Base-by-base conservation (phyloP, 2,797 vertebrate species). In the Botia almorhae region DNA sequence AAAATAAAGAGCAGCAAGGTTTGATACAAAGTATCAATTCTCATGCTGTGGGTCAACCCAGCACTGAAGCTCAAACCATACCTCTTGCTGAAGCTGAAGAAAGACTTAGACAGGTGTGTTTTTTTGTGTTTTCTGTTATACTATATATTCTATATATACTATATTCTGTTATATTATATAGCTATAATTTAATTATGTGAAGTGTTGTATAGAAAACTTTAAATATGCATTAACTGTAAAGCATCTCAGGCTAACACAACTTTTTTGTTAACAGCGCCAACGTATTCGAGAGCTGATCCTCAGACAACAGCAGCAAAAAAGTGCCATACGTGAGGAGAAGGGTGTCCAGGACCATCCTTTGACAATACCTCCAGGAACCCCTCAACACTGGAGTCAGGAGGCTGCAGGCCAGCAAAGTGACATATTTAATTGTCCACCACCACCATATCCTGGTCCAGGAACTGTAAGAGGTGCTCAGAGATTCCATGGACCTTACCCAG, bases 291-390 rank as follows among this genome's bases (percentile, higher is more conserved):
- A 99, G 89, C 94, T 98, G 70, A 95, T 99, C 83, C 93, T 99
- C 0, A 96, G 97, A 79, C 98, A 99, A 65, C 98, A 99, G 60
- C 97, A 99, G 87, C 97, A 98, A 88, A 96, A 97, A 87, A 97
- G 93, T 74, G 96, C 97, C 0, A 93, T 94, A 83, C 96, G 97
- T 3, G 97, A 96, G 43, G 43, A 46, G 81, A 96, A 97, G 76
- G 90, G 92, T 69, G 85, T 94, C 33, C 95, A 93, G 84, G 97
- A 98, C 0, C 76, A 92, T 64, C 43, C 90, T 60, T 83, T 88
- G 2, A 87, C 88, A 85, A 83, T 95, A 58, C 86, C 89, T 65
- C 88, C 93, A 7, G 87, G 92, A 83, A 90, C 95, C 53, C 93
- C 94, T 79, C 93, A 94, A 51, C 96, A 96, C 0, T 99, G 98